A percentile compares a stretch with the other conserved stretches of the same genome.
Evolutionary conservation across 2,888 invertebrate genomes (phyloP).

Genomic region (Pogonocherus hispidulus): DNA sequence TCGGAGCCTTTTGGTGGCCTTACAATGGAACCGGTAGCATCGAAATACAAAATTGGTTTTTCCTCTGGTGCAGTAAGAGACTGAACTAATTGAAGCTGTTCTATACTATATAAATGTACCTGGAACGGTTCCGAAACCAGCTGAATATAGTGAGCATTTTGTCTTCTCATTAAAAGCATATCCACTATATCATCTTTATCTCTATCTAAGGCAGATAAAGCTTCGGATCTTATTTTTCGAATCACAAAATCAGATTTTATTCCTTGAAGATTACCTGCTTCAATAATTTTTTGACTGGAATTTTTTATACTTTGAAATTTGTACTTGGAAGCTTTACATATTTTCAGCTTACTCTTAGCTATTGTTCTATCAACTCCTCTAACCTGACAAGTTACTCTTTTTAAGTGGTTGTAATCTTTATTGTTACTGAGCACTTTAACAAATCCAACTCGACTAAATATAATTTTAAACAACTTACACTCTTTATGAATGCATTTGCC

Average conservation of each 20-base stretch:
- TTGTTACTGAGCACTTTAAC: conserved; percentile 7
- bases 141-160: conserved; percentile 9
- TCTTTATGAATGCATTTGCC: conserved; percentile 4
- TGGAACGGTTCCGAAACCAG: conserved; percentile 6
- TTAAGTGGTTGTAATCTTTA: conserved; percentile 13
- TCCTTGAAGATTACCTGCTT: conserved; percentile 10
- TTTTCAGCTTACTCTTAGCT: neutral
- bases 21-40: conserved; percentile 6
- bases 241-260: conserved; percentile 19
- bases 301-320: conserved; percentile 6
- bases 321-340: conserved; percentile 3
- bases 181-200: conserved; percentile 9
- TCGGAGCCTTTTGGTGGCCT: neutral
- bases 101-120: conserved; percentile 11
- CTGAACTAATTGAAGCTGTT: conserved; percentile 6
- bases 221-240: conserved; percentile 11
- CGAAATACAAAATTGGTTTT: conserved; percentile 11
- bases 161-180: conserved; percentile 15
- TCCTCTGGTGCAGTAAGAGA: neutral
- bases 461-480: conserved; percentile 17
- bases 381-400: conserved; percentile 10
- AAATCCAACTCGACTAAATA: neutral
- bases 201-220: conserved; percentile 9
- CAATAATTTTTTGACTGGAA: neutral
- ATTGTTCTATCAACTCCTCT: conserved; percentile 4